Evolutionary conservation across 2,797 vertebrate species (phyloP).

Genomic region (Hoplostethus atlanticus): DNA sequence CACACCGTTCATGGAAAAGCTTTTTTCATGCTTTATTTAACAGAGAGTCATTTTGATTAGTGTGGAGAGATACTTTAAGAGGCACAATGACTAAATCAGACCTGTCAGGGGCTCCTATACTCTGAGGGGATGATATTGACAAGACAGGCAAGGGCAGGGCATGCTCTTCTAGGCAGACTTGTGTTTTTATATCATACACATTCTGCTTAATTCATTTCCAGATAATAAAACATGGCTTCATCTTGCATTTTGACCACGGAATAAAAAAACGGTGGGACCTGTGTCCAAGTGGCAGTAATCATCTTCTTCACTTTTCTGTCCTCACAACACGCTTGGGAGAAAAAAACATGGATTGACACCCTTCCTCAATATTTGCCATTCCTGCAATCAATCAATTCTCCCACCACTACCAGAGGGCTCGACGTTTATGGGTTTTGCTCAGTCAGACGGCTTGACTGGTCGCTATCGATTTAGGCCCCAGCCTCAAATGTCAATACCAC

Average conservation of each 20-base stretch:
- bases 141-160: conserved; percentile 72
- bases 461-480: conserved; percentile 89
- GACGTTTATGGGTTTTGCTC: conserved; percentile 92
- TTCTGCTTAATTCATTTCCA: not conserved
- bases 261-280: not conserved
- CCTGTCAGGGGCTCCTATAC: conserved; percentile 89
- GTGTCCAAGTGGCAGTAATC: not conserved
- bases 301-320: conserved; percentile 4
- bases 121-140: conserved; percentile 84
- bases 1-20: conserved; percentile 92
- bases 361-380: conserved; percentile 86
- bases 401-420: conserved; percentile 86
- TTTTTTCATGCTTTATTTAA: conserved; percentile 99
- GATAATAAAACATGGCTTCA: not conserved
- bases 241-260: conserved; percentile 6
- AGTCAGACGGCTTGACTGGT: conserved; percentile 89
- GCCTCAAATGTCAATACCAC: conserved; percentile 94
- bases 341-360: conserved; percentile 73
- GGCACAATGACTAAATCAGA: conserved; percentile 93
- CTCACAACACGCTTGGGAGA: conserved; percentile 37
- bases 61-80: conserved; percentile 93
- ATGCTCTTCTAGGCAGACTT: conserved; percentile 8
- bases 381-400: conserved; percentile 92
- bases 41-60: conserved; percentile 98
- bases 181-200: not conserved